Evolutionary conservation across 1,140 invertebrate species (phyloP), one percentile per base, ranked within the genome.

Genomic region (Aphelinus atriplicis): DNA sequence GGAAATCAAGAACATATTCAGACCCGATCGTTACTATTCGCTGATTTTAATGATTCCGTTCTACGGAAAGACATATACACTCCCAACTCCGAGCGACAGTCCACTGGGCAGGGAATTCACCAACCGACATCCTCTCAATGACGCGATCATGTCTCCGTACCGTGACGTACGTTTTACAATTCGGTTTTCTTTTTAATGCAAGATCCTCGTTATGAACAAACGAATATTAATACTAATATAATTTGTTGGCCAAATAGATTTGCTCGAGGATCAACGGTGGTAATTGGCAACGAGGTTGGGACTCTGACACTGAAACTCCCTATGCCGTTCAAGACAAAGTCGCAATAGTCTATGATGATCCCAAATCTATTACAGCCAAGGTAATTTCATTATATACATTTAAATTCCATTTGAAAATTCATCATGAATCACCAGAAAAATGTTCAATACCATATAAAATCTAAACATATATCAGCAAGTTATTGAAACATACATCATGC

Each of bases 11-110:
- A 2, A 5, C 9, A 63, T 9, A 48, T 47, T 63, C 2, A 7
- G 2, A 47, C 45, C 10, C 1, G 3, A 53, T 26, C 6, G 5
- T 6, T 66, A 26, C 5, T 45, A 66, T 10, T 10, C 5, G 26
- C 64, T 77, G 9, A 57, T 77, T 7, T 26, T 77, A 1, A 65
- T 47, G 0, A 60, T 77, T 57, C 75, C 75, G 2, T 77, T 77
- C 6, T 72, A 69, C 10, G 75, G 75, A 10, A 73, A 73, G 45
- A 62, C 55, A 2, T 68, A 26, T 26, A 26, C 26, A 26, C 26
- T 26, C 26, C 26, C 26, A 26, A 6, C 63, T 57, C 3, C 53
- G n/a, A 6, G 45, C 45, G 74, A 76, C 2, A 69, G 65, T 48
- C 73, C 73, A 6, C 65, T 67, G 3, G 50, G 53, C 51, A 71